Evolutionary conservation across 2,888 invertebrate genomes (phyloP), one percentile per base, ranked within the genome.

Genomic region (Amiota communis): DNA sequence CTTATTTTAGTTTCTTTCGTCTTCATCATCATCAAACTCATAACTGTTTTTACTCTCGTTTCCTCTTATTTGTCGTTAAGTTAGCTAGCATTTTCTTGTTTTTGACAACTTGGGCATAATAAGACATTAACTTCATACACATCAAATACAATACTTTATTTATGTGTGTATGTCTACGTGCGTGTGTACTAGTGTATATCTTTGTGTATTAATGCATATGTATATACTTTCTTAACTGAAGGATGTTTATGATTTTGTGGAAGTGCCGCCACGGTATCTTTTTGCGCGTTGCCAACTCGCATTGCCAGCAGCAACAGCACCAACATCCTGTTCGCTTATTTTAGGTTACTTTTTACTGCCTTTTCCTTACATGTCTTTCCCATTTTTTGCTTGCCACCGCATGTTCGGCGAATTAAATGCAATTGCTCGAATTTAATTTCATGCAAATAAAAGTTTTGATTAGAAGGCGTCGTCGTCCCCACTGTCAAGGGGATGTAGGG

Each of bases 391-490:
- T 86, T 85, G 77, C 75, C 84, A 79, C 79, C 79, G 75, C 76
- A 80, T 86, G 83, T 81, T 84, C 79, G 78, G 79, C 78, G 87
- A 86, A 88, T 88, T 86, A 87, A 87, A 87, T 87, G 87, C 87
- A 88, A 87, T 87, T 87, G 86, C 87, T 87, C 81, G 88, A 87
- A 88, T 86, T 84, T 85, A 88, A 87, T 87, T 87, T 87, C 87
- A 87, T 85, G 87, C 86, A 87, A 88, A 87, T 88, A 88, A 87
- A 87, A 88, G 87, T 86, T 86, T 87, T 87, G 86, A 83, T 83
- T 83, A 83, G 86, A 85, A 82, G 84, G 59, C 17, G 17, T 68
- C 36, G 47, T 59, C 12, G 77, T 48, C 36, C 36, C 46, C 36
- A 63, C 46, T 23, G 46, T 46, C 63, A 46, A 36, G 36, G 46